Evolutionary conservation across 2,797 vertebrate species (phyloP).

Genomic region (Myotis pilosus): DNA sequence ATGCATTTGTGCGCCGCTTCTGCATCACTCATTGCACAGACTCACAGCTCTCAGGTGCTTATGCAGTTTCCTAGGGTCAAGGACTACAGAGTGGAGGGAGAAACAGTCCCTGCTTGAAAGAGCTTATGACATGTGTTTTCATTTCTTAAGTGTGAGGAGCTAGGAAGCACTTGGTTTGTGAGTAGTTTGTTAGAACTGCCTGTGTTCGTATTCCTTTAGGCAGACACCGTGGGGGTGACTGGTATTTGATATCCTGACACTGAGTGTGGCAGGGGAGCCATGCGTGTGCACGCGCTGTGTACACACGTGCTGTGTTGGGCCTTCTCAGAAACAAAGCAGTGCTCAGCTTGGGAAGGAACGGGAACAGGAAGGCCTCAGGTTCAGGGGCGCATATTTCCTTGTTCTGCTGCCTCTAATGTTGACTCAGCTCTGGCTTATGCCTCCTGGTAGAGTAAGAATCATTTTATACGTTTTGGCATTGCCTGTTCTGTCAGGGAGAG

Average conservation of each 20-base stretch:
- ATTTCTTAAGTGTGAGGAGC: not conserved
- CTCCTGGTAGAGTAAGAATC: not conserved
- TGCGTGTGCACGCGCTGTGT: accelerated
- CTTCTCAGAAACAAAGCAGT: not conserved
- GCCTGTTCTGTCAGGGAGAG: not conserved
- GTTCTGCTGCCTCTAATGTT: not conserved
- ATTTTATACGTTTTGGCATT: not conserved
- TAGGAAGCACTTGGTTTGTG: not conserved
- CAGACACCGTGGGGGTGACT: accelerated
- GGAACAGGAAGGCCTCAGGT: not conserved
- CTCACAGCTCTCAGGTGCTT: no score
- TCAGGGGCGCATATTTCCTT: not conserved
- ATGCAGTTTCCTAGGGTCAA: not conserved
- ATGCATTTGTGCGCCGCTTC: not conserved
- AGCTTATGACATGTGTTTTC: not conserved
- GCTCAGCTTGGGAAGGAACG: not conserved
- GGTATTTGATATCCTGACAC: not conserved
- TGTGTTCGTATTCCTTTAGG: no score
- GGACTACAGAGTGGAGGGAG: not conserved
- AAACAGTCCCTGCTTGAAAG: not conserved
- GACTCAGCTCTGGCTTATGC: not conserved
- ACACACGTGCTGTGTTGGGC: not conserved
- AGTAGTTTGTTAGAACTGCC: not conserved
- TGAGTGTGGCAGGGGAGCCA: not conserved
- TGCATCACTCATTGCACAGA: not conserved